Evolutionary conservation across 2,113 vertebrate species (phyloP).

Genomic region (Choloepus hoffmanni): DNA sequence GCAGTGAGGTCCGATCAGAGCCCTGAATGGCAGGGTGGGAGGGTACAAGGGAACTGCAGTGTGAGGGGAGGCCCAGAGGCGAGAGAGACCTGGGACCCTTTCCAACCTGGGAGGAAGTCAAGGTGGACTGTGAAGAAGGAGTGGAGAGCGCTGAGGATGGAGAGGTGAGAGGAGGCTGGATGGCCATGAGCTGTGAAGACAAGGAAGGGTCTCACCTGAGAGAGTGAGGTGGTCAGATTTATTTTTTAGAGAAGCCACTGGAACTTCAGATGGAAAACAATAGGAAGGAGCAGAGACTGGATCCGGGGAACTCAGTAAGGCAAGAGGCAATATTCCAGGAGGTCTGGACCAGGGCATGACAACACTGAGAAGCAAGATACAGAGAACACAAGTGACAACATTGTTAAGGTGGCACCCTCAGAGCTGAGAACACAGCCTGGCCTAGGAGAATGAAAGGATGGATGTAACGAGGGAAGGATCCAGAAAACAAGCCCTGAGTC

Average conservation of each 20-base stretch:
- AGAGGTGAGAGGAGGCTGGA: background rate
- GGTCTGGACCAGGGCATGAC: background rate
- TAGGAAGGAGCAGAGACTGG: background rate
- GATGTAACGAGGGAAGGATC: background rate
- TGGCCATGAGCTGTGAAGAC: background rate
- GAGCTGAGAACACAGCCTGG: background rate
- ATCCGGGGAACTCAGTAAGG: background rate
- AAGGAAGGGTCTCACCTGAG: background rate
- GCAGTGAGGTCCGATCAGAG: background rate
- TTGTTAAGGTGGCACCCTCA: too few relatives aligned
- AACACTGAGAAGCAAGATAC: accelerated
- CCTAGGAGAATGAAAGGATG: background rate
- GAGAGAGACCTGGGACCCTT: background rate
- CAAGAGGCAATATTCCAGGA: too few relatives aligned
- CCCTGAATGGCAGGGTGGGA: background rate
- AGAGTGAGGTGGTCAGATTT: background rate
- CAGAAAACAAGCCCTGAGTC: background rate
- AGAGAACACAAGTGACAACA: background rate
- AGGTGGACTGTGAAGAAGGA: too few relatives aligned
- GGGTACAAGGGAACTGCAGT: background rate
- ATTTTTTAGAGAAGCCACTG: background rate
- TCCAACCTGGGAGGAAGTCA: background rate
- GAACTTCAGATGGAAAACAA: background rate
- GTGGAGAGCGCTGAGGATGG: background rate
- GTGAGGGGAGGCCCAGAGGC: background rate